Conservation (phyloP, 2,113 vertebrate genomes). For the Leucosticte australis region DNA sequence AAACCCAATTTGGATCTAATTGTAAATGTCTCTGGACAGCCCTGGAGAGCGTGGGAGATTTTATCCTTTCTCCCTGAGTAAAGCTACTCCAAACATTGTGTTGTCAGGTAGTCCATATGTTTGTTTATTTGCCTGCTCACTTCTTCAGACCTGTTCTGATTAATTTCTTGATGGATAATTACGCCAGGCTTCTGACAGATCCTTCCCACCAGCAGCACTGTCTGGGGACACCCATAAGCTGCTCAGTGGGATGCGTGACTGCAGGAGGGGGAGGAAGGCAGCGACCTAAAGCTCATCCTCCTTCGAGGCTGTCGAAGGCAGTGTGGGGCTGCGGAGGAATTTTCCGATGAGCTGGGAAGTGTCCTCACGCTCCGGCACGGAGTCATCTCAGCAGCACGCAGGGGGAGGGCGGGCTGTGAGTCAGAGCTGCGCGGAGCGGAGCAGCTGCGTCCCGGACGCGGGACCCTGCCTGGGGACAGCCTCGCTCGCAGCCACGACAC, state of each 20-base stretch:
- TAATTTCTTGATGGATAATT: not conserved
- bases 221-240: not conserved
- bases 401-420: not conserved
- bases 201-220: not conserved
- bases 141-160: not conserved
- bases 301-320: not conserved
- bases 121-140: constrained; percentile 1
- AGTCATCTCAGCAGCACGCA: not conserved
- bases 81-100: not conserved
- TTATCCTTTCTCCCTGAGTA: not conserved
- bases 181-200: not conserved
- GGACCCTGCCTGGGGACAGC: not conserved
- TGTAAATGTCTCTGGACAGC: not conserved
- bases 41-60: constrained; percentile 18
- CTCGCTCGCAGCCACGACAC: rapidly evolving
- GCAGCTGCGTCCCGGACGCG: not conserved
- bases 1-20: not conserved
- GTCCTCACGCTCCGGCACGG: not conserved
- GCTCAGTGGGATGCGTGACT: not conserved
- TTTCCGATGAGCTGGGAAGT: not conserved
- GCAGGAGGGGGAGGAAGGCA: not conserved
- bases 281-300: not conserved
- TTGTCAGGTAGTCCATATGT: constrained; percentile 24
- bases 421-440: not conserved
- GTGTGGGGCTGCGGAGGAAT: not conserved